These are phyloP conservation scores for Autographa pulchrina DNA, from an alignment of 2,888 invertebrate species.

Conservation along the genomic window DNA sequence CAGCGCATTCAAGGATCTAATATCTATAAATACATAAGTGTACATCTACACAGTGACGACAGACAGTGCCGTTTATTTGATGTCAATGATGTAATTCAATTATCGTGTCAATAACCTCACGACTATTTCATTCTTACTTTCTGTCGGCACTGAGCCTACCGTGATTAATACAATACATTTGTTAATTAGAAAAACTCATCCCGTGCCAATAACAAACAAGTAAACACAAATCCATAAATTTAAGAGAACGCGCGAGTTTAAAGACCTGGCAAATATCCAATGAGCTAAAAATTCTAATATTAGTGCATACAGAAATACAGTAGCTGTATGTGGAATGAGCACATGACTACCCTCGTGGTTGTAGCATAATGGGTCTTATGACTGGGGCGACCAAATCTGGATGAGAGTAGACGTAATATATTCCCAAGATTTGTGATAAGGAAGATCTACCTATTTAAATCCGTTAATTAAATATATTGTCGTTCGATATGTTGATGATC, in stretches of 20 bases:
- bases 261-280: conserved; percentile 82
- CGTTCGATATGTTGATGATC: conserved; percentile 15
- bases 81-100: conserved; percentile 44
- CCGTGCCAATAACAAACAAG: conserved; percentile 48
- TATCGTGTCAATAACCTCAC: conserved; percentile 48
- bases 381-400: conserved; percentile 51
- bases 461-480: conserved; percentile 30
- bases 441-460: conserved; percentile 16
- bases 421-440: conserved; percentile 23
- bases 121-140: conserved; percentile 34
- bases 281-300: conserved; percentile 86
- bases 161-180: conserved; percentile 13
- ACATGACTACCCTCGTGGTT: conserved; percentile 81
- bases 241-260: conserved; percentile 75
- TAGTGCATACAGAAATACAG: conserved; percentile 84
- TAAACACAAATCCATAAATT: conserved; percentile 69
- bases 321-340: conserved; percentile 80
- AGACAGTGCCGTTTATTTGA: conserved; percentile 29
- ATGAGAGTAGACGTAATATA: conserved; percentile 28
- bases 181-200: conserved; percentile 29
- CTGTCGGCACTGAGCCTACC: conserved; percentile 17
- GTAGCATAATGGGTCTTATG: conserved; percentile 60
- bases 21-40: conserved; percentile 4
- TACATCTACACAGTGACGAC: conserved; percentile 22
- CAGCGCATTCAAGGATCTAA: conserved; percentile 20